Percentiles rank a stretch among this genome's conserved stretches.
Evolutionary conservation across 2,113 vertebrate species (phyloP).

Genomic region (Apodemus speciosus): DNA sequence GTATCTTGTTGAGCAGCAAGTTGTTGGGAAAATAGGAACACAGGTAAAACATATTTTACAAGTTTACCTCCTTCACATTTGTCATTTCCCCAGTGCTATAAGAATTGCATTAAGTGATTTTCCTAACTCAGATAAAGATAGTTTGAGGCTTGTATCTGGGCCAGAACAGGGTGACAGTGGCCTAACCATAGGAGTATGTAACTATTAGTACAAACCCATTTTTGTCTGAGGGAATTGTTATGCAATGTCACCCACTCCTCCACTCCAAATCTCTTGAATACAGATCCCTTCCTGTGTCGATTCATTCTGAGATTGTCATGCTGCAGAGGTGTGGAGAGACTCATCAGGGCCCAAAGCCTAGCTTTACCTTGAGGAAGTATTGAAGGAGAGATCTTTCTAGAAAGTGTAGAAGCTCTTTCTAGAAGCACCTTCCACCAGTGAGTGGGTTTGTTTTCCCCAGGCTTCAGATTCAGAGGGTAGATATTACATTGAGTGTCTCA

Average conservation of each 20-base stretch:
- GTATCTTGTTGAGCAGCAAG: not conserved
- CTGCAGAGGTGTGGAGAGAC: not conserved
- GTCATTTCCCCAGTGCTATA: not conserved
- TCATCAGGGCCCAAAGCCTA: not conserved
- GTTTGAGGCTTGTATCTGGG: not conserved
- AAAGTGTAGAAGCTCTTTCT: not conserved
- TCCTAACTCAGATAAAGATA: not conserved
- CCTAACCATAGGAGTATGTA: not conserved
- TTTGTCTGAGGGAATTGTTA: not conserved
- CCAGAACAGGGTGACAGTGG: not conserved
- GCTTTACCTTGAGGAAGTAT: not conserved
- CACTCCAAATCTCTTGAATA: not conserved
- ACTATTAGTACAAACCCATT: not conserved
- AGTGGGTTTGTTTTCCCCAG: not conserved
- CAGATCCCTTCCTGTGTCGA: not conserved
- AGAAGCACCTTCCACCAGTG: not conserved
- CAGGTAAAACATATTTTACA: not conserved
- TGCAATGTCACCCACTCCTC: not conserved
- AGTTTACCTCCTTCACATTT: not conserved
- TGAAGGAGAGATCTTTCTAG: not conserved
- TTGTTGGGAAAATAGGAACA: not conserved
- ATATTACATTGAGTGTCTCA: not conserved
- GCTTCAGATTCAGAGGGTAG: not conserved
- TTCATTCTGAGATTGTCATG: not conserved
- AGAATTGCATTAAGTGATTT: not conserved